phyloP scores from a whole-genome alignment of 2,888 invertebrate species.

The Tachina lurida region DNA sequence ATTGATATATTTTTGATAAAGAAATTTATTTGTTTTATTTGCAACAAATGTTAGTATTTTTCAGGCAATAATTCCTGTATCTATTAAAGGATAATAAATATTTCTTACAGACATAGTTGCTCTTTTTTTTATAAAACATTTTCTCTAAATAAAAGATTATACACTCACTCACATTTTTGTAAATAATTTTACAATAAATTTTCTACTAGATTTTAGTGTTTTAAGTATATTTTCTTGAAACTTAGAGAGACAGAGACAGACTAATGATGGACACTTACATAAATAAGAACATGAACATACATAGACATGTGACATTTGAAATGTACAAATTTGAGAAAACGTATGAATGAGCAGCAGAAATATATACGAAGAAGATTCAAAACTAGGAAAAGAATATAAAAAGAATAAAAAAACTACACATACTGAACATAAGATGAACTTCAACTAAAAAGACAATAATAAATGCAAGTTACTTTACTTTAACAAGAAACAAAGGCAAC shows the following conservation, averaged over 20 bases:
- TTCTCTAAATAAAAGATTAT: not conserved
- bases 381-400: not conserved
- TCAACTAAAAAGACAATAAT: conserved; percentile 58
- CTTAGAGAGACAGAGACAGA: conserved; percentile 64
- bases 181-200: conserved; percentile 55
- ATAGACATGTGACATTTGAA: conserved; percentile 71
- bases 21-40: no score
- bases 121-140: no score
- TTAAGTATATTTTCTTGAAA: conserved; percentile 47
- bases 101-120: conserved; percentile 9
- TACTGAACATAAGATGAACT: conserved; percentile 41
- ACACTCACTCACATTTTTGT: not conserved
- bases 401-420: conserved; percentile 9
- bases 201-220: conserved; percentile 45
- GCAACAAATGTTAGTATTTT: no score
- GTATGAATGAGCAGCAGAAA: conserved; percentile 43
- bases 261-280: conserved; percentile 71
- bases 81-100: conserved; percentile 29
- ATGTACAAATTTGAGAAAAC: conserved; percentile 64
- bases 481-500: conserved; percentile 58
- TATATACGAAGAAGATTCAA: conserved; percentile 23
- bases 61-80: no score
- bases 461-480: conserved; percentile 61
- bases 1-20: no score
- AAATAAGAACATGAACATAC: conserved; percentile 69